Evolutionary conservation across 2,888 invertebrate species (phyloP), one percentile per base, ranked within the genome.

Genomic region (Carabus problematicus): DNA sequence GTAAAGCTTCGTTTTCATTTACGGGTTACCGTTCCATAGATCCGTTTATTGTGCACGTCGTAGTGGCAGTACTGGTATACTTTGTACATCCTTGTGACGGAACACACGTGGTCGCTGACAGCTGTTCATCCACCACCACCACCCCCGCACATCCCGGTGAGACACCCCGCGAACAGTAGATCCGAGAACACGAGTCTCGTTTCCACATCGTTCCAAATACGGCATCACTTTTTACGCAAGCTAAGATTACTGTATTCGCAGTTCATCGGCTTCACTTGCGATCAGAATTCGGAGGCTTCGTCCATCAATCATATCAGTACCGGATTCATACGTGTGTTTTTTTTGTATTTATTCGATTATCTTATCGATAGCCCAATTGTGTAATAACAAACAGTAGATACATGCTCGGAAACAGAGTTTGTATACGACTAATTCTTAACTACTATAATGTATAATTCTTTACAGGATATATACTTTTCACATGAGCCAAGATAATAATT

Each of bases 61-160:
- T 9, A 7, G 9, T 49, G 12, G 12, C 12, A 16, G 8, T 52
- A 52, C 3, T n/a, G n/a, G n/a, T n/a, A 54, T n/a, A 61, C 52
- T 73, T 76, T 77, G 77, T 75, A 73, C 75, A 75, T 59, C 76
- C 78, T 77, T 76, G n/a, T n/a, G 75, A 73, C 74, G 74, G 73
- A 75, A 76, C 72, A 72, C 77, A 77, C 78, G 76, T 77, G 77
- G 77, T 77, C 75, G 76, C 72, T 76, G 77, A 77, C 78, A 77
- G 78, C 77, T 78, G 77, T 74, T 71, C 71, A 58, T 19, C 61
- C 72, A 73, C 75, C 75, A 74, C 74, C 76, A 75, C 77, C 18
- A 75, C 75, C 75, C 76, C 75, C 72, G 75, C 74, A 41, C 60
- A 16, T 40, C 42, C n/a, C 66, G 18, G 40, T 47, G 29, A 52